A percentile compares a stretch with the other conserved stretches of the same genome.
Evolutionary conservation across 2,888 invertebrate genomes (phyloP).

Genomic region (Dysmachus trigonus): DNA sequence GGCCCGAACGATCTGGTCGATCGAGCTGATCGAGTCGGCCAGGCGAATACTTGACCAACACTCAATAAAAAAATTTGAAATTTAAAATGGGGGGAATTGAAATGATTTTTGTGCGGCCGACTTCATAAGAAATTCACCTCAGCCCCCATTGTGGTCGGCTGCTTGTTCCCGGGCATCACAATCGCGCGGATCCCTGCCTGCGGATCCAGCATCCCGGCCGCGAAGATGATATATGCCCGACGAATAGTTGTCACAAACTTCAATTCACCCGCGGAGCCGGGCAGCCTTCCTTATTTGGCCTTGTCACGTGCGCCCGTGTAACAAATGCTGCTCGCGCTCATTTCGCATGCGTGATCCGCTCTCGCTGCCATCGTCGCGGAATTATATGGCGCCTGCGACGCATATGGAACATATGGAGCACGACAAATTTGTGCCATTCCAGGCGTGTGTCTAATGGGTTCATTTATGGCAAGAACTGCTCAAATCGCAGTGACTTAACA

Average conservation of each 20-base stretch:
- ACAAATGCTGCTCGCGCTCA: constrained; percentile 29
- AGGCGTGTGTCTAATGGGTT: constrained; percentile 36
- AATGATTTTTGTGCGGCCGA: constrained; percentile 35
- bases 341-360: constrained; percentile 24
- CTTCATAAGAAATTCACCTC: constrained; percentile 42
- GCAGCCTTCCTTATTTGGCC: constrained; percentile 29
- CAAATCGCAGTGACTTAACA: constrained; percentile 16
- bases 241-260: constrained; percentile 40
- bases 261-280: constrained; percentile 1
- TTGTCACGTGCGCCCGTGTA: constrained; percentile 40
- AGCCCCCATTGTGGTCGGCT: neutral
- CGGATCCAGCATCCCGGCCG: neutral
- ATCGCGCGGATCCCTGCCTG: constrained; percentile 29
- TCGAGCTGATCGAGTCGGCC: neutral
- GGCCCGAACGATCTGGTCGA: too few relatives aligned
- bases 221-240: constrained; percentile 41
- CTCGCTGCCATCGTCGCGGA: neutral
- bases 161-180: constrained; percentile 1
- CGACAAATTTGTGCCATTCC: constrained; percentile 39
- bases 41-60: constrained; percentile 35
- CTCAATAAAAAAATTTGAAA: constrained; percentile 43
- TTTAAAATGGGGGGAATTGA: constrained; percentile 28
- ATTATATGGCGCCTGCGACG: constrained; percentile 29
- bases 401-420: constrained; percentile 39
- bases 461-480: constrained; percentile 23